phyloP scores from a whole-genome alignment of 2,113 vertebrate genomes.

The Nyctereutes procyonoides region DNA sequence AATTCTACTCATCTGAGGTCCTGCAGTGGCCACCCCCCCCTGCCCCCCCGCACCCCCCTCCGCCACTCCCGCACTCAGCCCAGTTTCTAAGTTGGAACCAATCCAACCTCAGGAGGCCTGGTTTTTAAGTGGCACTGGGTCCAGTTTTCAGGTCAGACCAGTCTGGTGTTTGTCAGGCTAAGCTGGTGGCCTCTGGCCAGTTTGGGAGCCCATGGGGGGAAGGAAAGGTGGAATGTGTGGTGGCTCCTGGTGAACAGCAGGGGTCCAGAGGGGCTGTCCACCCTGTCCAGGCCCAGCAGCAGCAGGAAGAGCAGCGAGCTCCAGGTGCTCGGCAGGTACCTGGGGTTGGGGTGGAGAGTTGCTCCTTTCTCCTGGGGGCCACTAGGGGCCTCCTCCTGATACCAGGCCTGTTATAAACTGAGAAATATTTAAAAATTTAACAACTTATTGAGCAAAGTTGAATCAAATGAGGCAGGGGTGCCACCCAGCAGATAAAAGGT shows the following conservation, averaged over 20 bases:
- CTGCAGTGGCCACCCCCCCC: neutral
- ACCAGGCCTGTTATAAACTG: neutral
- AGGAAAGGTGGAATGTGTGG: neutral
- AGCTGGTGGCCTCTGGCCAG: rapidly evolving
- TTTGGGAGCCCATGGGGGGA: rapidly evolving
- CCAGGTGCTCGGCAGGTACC: neutral
- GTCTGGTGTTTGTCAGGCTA: neutral
- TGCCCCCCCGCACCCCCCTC: neutral
- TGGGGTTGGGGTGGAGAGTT: neutral
- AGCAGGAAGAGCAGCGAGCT: neutral
- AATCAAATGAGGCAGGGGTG: neutral
- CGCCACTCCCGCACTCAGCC: too few species aligned
- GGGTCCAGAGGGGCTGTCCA: neutral
- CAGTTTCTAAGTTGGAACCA: too few species aligned
- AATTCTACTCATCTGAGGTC: neutral
- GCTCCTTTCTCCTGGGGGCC: neutral
- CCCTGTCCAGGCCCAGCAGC: neutral
- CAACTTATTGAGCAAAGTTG: neutral
- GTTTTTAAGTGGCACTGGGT: neutral
- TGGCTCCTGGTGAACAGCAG: rapidly evolving
- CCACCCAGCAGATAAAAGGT: too few species aligned
- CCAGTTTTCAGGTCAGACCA: neutral
- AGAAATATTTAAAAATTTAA: neutral
- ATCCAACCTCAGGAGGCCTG: neutral
- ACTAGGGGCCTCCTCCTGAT: neutral